A percentile compares a stretch with the other conserved stretches of the same genome.
Evolutionary conservation across 2,113 vertebrate genomes (phyloP).

Genomic region (Myotis brandtii): DNA sequence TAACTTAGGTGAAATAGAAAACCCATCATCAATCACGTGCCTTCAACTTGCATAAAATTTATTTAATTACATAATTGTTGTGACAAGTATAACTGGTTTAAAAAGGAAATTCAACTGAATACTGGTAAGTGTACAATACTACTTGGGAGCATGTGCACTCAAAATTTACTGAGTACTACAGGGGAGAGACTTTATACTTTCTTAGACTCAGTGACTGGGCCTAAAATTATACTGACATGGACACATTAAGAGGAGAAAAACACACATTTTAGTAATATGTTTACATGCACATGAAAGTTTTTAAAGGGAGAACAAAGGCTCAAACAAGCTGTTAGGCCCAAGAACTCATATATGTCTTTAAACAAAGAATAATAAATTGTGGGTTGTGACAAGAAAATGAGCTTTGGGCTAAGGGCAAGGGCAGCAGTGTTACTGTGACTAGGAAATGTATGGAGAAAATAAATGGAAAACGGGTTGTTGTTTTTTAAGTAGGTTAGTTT

Average conservation of each 20-base stretch:
- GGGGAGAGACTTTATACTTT: not conserved
- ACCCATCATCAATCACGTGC: slow-evolving; percentile 55
- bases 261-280: not conserved
- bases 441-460: not conserved
- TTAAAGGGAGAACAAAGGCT: not conserved
- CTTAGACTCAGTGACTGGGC: not conserved
- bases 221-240: not conserved
- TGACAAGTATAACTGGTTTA: slow-evolving; percentile 59
- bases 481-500: not conserved
- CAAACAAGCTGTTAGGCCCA: not conserved
- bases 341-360: not conserved
- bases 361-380: not conserved
- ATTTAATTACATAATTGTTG: slow-evolving; percentile 70
- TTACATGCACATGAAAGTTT: not conserved
- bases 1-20: slow-evolving; percentile 62
- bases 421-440: not conserved
- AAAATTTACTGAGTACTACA: not conserved
- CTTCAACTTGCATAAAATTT: slow-evolving; percentile 58
- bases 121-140: not conserved
- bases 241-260: not conserved
- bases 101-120: slow-evolving; percentile 52
- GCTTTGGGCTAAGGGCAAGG: not conserved
- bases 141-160: not conserved
- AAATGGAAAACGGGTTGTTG: not conserved
- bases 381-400: not conserved